phyloP scores from a whole-genome alignment of 2,888 invertebrate genomes.

The Rhopalosiphum nymphaeae region DNA sequence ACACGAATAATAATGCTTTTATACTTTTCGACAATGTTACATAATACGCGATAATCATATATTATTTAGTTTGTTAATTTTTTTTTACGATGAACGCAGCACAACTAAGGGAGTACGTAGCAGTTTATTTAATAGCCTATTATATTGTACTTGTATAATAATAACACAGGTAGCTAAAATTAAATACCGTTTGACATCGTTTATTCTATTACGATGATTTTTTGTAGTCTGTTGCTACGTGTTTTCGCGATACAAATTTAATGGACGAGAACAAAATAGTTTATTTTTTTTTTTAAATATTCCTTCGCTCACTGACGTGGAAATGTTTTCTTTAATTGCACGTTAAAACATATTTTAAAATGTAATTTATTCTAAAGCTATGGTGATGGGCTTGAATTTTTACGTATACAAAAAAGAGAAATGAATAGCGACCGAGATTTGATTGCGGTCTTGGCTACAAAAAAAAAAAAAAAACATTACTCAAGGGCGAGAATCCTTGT shows the following conservation, averaged over 20 bases:
- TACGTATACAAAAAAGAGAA: conserved; percentile 4
- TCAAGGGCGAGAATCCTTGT: conserved; percentile 49
- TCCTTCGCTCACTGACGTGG: background rate
- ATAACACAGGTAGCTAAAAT: background rate
- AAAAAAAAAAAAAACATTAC: conserved; percentile 52
- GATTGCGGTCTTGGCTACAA: conserved; percentile 46
- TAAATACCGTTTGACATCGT: background rate
- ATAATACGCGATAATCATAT: background rate
- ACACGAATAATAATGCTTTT: background rate
- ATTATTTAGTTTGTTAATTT: background rate
- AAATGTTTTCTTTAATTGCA: conserved; percentile 42
- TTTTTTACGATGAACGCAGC: background rate
- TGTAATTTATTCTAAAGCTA: conserved; percentile 25
- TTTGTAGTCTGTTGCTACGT: background rate
- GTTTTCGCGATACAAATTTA: background rate
- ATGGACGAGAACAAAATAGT: background rate
- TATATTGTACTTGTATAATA: background rate
- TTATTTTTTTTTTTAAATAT: conserved; percentile 18
- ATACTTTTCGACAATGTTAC: background rate
- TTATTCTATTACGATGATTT: background rate
- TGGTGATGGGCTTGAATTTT: conserved; percentile 27
- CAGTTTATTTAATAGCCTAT: background rate
- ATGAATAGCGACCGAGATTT: conserved; percentile 23
- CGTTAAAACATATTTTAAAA: conserved; percentile 32
- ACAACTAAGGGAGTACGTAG: background rate